Conservation (phyloP, 2,113 vertebrate genomes). For the Atlantisia rogersi region DNA sequence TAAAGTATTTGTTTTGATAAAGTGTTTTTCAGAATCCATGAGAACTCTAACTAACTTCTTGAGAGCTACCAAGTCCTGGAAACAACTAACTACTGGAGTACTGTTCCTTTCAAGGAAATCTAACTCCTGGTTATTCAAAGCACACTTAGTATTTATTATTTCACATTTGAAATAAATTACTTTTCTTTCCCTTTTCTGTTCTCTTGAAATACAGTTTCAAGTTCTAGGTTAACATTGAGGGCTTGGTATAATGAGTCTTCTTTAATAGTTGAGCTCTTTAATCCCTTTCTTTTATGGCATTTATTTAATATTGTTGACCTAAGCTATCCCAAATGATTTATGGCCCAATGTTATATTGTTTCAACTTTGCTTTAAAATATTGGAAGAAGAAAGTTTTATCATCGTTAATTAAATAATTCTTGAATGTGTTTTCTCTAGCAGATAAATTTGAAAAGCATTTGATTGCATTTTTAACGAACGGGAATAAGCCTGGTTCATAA, state of each 20-base stretch:
- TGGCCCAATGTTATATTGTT: not conserved
- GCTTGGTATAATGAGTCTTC: not conserved
- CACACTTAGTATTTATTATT: not conserved
- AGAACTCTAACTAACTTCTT: not conserved
- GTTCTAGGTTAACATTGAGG: not conserved
- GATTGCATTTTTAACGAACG: slow-evolving; percentile 14
- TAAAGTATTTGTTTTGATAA: not conserved
- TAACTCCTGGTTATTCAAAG: not conserved
- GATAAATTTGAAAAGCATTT: slow-evolving; percentile 26
- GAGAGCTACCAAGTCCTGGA: not conserved
- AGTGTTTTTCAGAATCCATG: not conserved
- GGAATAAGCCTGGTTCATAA: not conserved
- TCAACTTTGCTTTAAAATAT: slow-evolving; percentile 17
- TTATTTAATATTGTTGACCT: slow-evolving; percentile 42
- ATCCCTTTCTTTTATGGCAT: slow-evolving; percentile 26
- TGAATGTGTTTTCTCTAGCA: slow-evolving; percentile 37
- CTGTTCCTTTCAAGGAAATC: not conserved
- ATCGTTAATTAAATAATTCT: slow-evolving; percentile 6
- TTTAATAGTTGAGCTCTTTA: slow-evolving; percentile 22
- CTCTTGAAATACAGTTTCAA: not conserved
- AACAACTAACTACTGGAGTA: not conserved
- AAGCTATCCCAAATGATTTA: not conserved
- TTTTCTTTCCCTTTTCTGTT: not conserved
- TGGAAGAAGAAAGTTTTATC: slow-evolving; percentile 9
- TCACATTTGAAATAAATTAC: not conserved